phyloP scores from a whole-genome alignment of 2,888 invertebrate species.

The Sphecodes monilicornis region DNA sequence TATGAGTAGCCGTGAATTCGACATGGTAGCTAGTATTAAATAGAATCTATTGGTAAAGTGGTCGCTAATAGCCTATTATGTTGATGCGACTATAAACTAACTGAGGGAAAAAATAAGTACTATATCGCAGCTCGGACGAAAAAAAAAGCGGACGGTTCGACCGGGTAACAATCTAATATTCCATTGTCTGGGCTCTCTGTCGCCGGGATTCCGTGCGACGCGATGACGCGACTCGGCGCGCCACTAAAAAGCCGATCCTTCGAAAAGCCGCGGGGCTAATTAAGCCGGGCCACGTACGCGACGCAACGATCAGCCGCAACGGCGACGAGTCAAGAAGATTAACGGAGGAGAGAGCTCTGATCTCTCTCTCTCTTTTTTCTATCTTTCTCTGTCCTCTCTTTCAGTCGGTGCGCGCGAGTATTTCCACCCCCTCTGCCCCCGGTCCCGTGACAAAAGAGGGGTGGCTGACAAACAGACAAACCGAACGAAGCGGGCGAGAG shows the following conservation, averaged over 20 bases:
- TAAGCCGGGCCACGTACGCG: constrained; percentile 41
- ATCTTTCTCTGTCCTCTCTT: not conserved
- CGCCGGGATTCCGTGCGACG: constrained; percentile 9
- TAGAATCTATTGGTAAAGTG: too few species aligned
- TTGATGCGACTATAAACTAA: too few species aligned
- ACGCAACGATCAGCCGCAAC: constrained; percentile 45
- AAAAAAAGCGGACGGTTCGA: not conserved
- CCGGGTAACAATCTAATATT: constrained; percentile 6
- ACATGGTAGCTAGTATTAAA: too few species aligned
- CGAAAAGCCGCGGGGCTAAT: constrained; percentile 38
- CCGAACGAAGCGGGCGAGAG: constrained; percentile 8
- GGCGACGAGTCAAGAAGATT: constrained; percentile 55
- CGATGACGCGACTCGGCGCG: constrained; percentile 8
- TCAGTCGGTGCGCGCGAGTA: constrained; percentile 25
- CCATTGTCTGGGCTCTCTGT: not conserved
- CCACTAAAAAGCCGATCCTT: constrained; percentile 35
- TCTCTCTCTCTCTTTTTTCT: not conserved
- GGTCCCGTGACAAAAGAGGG: constrained; percentile 36
- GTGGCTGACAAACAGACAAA: constrained; percentile 48
- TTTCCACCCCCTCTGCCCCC: constrained; percentile 9
- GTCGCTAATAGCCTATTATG: too few species aligned
- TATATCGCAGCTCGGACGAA: not conserved
- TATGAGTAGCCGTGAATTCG: too few species aligned
- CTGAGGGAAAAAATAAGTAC: not conserved
- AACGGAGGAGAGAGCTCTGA: constrained; percentile 30